These are phyloP conservation scores for Phycodurus eques DNA, from an alignment of 2,113 vertebrate genomes.

Conservation along the genomic window DNA sequence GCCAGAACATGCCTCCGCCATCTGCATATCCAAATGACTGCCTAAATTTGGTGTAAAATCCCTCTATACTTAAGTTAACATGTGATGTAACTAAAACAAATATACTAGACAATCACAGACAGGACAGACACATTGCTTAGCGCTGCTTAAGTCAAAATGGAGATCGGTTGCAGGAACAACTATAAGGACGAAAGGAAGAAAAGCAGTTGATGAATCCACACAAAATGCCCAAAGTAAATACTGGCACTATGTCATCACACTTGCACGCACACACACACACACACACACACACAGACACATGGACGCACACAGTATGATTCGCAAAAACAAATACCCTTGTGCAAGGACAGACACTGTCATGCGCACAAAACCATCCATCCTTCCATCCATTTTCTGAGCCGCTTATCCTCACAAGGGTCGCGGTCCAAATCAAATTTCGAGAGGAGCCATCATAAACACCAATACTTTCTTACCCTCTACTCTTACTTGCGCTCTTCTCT, in stretches of 20 bases:
- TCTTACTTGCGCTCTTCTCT: conserved; percentile 1
- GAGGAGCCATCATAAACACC: background rate
- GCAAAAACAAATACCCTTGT: conserved; percentile 11
- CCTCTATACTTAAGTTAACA: conserved; percentile 36
- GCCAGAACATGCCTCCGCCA: conserved; percentile 10
- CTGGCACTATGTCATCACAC: conserved; percentile 45
- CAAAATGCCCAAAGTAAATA: conserved; percentile 52
- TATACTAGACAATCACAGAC: conserved; percentile 18
- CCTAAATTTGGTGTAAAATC: conserved; percentile 27
- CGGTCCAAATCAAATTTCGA: background rate
- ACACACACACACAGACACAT: conserved; percentile 3
- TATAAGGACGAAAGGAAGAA: conserved; percentile 32
- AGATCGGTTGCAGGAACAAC: conserved; percentile 43
- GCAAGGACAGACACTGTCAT: background rate
- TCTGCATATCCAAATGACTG: conserved; percentile 17
- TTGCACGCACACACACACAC: conserved; percentile 1
- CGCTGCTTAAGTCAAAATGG: conserved; percentile 42
- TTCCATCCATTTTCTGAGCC: background rate
- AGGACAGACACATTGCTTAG: conserved; percentile 17
- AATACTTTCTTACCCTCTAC: background rate
- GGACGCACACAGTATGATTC: background rate
- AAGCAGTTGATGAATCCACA: conserved; percentile 56
- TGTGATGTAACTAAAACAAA: conserved; percentile 34
- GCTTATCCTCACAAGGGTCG: too few relatives aligned
- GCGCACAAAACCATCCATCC: background rate